Conservation (phyloP, 2,113 vertebrate species). For the Reinhardtius hippoglossoides region DNA sequence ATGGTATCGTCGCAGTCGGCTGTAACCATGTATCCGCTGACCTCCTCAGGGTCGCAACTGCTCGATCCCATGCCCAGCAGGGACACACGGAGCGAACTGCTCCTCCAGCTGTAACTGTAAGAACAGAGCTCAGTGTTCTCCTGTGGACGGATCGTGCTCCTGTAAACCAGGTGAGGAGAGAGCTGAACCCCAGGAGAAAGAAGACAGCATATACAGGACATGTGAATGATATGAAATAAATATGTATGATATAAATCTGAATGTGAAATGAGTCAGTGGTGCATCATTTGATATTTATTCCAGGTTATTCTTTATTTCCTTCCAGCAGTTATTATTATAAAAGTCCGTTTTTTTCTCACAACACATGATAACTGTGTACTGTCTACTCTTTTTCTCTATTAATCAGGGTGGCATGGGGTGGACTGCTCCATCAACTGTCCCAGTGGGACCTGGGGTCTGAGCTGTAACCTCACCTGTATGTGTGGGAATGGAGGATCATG, state of each 20-base stretch:
- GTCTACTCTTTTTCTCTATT: neutral
- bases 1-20: neutral
- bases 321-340: neutral
- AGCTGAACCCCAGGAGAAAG: neutral
- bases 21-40: neutral
- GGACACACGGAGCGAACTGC: constrained; percentile 90
- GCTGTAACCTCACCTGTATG: constrained; percentile 91
- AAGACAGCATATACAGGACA: too few species aligned
- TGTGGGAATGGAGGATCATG: constrained; percentile 93
- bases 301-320: neutral
- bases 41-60: constrained; percentile 86
- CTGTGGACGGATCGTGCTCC: constrained; percentile 92
- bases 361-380: neutral
- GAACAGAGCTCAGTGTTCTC: constrained; percentile 89
- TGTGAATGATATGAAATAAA: neutral
- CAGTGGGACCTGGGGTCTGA: constrained; percentile 93
- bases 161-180: constrained; percentile 89
- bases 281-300: neutral
- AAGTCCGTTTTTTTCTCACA: neutral
- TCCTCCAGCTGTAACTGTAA: constrained; percentile 91
- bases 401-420: constrained; percentile 94
- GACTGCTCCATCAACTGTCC: constrained; percentile 97
- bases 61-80: constrained; percentile 85
- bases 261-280: neutral
- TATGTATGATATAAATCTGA: neutral